These are phyloP conservation scores for Galleria mellonella DNA, from an alignment of 1,140 invertebrate genomes.

Conservation along the genomic window DNA sequence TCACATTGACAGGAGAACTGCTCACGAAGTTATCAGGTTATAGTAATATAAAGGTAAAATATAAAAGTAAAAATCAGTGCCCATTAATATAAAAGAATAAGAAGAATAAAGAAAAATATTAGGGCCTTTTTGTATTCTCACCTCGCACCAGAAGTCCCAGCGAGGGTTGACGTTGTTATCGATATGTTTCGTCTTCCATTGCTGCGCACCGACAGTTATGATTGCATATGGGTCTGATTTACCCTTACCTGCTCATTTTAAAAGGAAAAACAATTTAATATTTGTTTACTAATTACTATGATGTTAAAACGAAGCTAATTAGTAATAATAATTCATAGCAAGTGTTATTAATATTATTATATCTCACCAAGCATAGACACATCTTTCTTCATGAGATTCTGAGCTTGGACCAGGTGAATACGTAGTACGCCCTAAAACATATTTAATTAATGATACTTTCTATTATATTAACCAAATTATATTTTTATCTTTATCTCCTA, in stretches of 20 bases:
- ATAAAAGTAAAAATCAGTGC: too few relatives aligned
- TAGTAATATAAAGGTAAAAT: too few relatives aligned
- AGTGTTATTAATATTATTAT: not conserved
- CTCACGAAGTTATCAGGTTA: too few relatives aligned
- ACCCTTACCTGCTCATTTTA: constrained; percentile 79
- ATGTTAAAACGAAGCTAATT: too few relatives aligned
- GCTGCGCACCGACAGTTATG: constrained; percentile 89
- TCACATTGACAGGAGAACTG: too few relatives aligned
- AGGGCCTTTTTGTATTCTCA: constrained; percentile 60
- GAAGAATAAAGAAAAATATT: constrained; percentile 1
- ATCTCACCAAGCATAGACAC: constrained; percentile 87
- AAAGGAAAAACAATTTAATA: not conserved
- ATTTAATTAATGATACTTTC: not conserved
- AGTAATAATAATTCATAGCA: too few relatives aligned
- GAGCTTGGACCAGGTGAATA: constrained; percentile 93
- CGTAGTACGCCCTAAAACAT: constrained; percentile 83
- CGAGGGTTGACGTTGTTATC: constrained; percentile 94
- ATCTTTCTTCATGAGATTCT: constrained; percentile 94
- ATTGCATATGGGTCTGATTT: constrained; percentile 97
- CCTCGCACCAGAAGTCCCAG: constrained; percentile 96
- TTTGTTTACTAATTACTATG: too few relatives aligned
- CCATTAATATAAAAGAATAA: not conserved
- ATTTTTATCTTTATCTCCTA: too few relatives aligned
- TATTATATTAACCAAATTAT: too few relatives aligned
- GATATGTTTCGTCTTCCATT: constrained; percentile 91